These are phyloP conservation scores for Drosophila emarginata DNA, from an alignment of 2,888 invertebrate genomes.

Conservation along the genomic window DNA sequence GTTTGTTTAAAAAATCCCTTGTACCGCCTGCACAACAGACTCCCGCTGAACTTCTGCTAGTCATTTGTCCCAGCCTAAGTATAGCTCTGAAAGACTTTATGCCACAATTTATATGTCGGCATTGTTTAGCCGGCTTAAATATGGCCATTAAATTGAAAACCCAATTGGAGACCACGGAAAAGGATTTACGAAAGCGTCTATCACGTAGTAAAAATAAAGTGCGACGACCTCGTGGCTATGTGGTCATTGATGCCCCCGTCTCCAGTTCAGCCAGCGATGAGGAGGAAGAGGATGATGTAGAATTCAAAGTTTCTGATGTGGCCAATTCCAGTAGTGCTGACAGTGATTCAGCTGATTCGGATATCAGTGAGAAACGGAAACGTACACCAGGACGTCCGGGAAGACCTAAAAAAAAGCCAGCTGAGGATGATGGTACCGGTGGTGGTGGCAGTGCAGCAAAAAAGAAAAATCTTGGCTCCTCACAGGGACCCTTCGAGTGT, in stretches of 20 bases:
- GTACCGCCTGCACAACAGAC: constrained; percentile 60
- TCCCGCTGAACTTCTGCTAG: constrained; percentile 82
- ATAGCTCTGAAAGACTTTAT: constrained; percentile 82
- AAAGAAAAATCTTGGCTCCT: constrained; percentile 46
- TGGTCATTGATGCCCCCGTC: constrained; percentile 81
- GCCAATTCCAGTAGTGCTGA: constrained; percentile 74
- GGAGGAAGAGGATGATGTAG: constrained; percentile 78
- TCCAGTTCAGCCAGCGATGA: constrained; percentile 77
- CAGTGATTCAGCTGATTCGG: constrained; percentile 77
- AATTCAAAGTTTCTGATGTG: constrained; percentile 81
- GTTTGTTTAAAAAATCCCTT: constrained; percentile 74
- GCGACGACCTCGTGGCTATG: constrained; percentile 79
- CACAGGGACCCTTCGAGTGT: constrained; percentile 56
- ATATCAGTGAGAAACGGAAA: constrained; percentile 68
- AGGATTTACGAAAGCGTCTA: constrained; percentile 80
- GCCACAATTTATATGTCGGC: constrained; percentile 81
- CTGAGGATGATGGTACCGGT: constrained; percentile 47
- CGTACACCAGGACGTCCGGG: constrained; percentile 59
- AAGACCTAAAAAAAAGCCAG: constrained; percentile 34
- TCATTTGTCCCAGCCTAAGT: constrained; percentile 80
- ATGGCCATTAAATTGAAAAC: constrained; percentile 81
- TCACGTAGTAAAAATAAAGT: constrained; percentile 81
- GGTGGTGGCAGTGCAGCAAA: constrained; percentile 49
- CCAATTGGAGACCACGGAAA: constrained; percentile 81
- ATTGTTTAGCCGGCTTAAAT: constrained; percentile 80